A percentile compares a stretch with the other conserved stretches of the same genome.
These are phyloP conservation scores for Tamandua tetradactyla DNA, from an alignment of 2,797 vertebrate species.

Conservation along the genomic window DNA sequence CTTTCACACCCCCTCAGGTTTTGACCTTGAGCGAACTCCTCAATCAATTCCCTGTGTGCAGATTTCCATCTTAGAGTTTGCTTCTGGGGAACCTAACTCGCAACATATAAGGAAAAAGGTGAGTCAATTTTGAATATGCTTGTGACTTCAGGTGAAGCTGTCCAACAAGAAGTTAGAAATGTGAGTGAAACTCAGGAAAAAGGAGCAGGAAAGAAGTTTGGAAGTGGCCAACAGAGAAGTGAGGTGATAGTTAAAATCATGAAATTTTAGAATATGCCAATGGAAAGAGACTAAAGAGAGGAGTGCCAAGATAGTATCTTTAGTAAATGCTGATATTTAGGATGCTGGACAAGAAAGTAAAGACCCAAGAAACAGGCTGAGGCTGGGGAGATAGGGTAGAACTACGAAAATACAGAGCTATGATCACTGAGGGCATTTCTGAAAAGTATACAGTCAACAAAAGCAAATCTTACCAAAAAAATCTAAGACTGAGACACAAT, in stretches of 20 bases:
- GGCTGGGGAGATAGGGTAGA: background rate
- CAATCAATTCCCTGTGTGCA: background rate
- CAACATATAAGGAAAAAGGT: background rate
- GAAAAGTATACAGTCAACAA: background rate
- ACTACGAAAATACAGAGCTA: background rate
- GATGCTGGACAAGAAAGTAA: background rate
- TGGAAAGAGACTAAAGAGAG: background rate
- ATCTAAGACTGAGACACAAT: background rate
- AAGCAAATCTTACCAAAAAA: background rate
- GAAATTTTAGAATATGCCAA: slow-evolving; percentile 17
- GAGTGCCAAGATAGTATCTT: background rate
- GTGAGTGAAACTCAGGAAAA: slow-evolving; percentile 37
- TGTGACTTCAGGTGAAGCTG: slow-evolving; percentile 33
- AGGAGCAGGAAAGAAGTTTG: background rate
- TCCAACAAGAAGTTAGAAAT: slow-evolving; percentile 23
- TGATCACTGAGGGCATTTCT: background rate
- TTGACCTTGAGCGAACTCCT: background rate
- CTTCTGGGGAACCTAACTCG: background rate
- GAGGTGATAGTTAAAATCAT: background rate
- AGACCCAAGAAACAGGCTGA: background rate
- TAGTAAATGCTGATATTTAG: background rate
- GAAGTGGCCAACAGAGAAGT: rapidly evolving
- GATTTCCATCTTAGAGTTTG: background rate
- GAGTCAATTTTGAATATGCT: slow-evolving; percentile 27
- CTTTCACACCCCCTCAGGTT: background rate